These are phyloP conservation scores for Phortica variegata DNA, from an alignment of 1,140 invertebrate species.

Conservation along the genomic window DNA sequence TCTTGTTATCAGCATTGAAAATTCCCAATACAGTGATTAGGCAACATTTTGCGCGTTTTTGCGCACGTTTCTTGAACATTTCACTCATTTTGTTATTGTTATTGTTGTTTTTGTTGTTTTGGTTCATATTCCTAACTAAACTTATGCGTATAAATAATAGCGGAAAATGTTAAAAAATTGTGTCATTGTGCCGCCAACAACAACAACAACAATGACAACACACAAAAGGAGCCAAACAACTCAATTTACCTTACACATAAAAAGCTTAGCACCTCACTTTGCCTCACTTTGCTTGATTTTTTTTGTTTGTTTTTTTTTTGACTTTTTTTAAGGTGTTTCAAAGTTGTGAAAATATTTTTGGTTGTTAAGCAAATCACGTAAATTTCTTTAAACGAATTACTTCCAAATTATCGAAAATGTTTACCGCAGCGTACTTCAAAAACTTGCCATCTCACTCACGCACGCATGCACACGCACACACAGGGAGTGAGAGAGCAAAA, in stretches of 20 bases:
- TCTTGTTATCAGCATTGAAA: slow-evolving; percentile 15
- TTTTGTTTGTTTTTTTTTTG: too few relatives aligned
- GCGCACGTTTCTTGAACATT: too few relatives aligned
- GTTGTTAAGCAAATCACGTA: slow-evolving; percentile 49
- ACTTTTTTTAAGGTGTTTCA: too few relatives aligned
- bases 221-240: slow-evolving; percentile 31
- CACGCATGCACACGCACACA: too few relatives aligned
- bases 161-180: not conserved
- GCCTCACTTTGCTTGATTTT: not conserved
- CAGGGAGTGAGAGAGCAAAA: not conserved
- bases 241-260: slow-evolving; percentile 27
- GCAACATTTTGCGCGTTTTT: slow-evolving; percentile 48
- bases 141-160: not conserved
- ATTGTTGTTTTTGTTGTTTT: too few relatives aligned
- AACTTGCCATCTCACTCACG: too few relatives aligned
- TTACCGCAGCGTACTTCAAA: not conserved
- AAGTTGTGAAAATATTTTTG: slow-evolving; percentile 16
- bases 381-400: slow-evolving; percentile 47
- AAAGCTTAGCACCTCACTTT: not conserved
- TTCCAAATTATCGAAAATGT: slow-evolving; percentile 41
- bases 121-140: slow-evolving; percentile 7
- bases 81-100: too few relatives aligned
- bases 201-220: slow-evolving; percentile 16
- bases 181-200: slow-evolving; percentile 8
- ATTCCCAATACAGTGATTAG: slow-evolving; percentile 43